Evolutionary conservation across 35 echinoderm and acorn worm species (phyloP).

Genomic region (Anneissia japonica): DNA sequence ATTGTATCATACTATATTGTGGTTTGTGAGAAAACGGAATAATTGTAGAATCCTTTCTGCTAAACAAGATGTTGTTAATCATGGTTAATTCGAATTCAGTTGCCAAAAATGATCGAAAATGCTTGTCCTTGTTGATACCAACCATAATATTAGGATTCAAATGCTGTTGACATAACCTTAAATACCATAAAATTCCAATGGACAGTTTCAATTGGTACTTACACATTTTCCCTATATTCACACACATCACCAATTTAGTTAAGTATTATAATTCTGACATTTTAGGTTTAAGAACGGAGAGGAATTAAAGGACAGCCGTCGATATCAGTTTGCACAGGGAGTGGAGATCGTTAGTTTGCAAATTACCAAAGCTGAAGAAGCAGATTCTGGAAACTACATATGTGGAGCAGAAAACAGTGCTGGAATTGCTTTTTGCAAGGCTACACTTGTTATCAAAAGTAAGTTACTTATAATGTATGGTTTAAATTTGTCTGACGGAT

Average conservation of each 20-base stretch:
- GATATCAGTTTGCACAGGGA: slow-evolving; percentile 5
- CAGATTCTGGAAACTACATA: slow-evolving; percentile 37
- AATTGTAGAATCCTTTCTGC: too few relatives aligned
- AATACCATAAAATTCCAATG: too few relatives aligned
- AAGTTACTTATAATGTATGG: neutral
- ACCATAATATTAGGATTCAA: too few relatives aligned
- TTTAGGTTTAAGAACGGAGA: slow-evolving; percentile 47
- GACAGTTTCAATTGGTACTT: neutral
- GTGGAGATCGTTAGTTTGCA: slow-evolving; percentile 10
- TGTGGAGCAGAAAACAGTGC: slow-evolving; percentile 28
- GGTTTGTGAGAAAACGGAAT: too few relatives aligned
- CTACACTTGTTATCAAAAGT: slow-evolving; percentile 11
- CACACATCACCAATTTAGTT: neutral
- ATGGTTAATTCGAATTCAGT: too few relatives aligned
- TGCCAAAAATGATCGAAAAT: too few relatives aligned
- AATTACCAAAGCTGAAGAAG: slow-evolving; percentile 8
- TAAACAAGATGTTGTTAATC: too few relatives aligned
- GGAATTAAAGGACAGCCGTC: slow-evolving; percentile 17
- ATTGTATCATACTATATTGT: too few relatives aligned
- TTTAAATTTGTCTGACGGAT: neutral
- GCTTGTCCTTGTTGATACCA: too few relatives aligned
- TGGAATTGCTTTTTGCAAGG: slow-evolving; percentile 18
- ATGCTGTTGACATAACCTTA: too few relatives aligned
- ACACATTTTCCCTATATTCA: neutral
- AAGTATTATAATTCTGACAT: neutral